Evolutionary conservation across 2,888 invertebrate species (phyloP).

Genomic region (Melanchra persicariae): DNA sequence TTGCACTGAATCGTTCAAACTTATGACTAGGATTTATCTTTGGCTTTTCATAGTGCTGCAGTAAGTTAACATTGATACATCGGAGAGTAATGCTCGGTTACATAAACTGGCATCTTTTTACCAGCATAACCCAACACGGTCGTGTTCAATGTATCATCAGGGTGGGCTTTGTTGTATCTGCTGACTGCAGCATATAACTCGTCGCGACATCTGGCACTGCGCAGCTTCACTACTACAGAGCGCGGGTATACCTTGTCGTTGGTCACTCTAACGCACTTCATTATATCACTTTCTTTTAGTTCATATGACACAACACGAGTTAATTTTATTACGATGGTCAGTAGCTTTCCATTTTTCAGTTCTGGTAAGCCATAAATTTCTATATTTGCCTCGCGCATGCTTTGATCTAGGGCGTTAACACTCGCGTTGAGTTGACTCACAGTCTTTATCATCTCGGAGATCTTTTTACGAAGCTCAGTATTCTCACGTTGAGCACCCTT

Average conservation of each 20-base stretch:
- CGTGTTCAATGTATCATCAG: neutral
- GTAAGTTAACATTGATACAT: neutral
- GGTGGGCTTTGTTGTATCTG: neutral
- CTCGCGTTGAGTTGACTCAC: neutral
- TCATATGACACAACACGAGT: neutral
- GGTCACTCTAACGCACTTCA: neutral
- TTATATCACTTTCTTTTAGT: neutral
- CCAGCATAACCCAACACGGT: neutral
- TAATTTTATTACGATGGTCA: neutral
- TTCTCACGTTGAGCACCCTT: neutral
- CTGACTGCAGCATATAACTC: slow-evolving; percentile 2
- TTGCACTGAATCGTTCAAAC: neutral
- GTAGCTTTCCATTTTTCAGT: neutral
- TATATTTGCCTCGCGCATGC: neutral
- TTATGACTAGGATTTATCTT: neutral
- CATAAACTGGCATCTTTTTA: neutral
- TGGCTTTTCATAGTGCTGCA: neutral
- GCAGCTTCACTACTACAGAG: neutral
- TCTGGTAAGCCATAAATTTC: neutral
- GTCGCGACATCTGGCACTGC: neutral
- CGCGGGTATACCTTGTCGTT: neutral
- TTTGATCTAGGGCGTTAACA: neutral
- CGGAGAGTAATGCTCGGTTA: neutral
- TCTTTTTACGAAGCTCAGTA: neutral
- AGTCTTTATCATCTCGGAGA: neutral